These are phyloP conservation scores for Porites divaricata DNA, from an alignment of 92 coral and sea anemone genomes.

Conservation along the genomic window DNA sequence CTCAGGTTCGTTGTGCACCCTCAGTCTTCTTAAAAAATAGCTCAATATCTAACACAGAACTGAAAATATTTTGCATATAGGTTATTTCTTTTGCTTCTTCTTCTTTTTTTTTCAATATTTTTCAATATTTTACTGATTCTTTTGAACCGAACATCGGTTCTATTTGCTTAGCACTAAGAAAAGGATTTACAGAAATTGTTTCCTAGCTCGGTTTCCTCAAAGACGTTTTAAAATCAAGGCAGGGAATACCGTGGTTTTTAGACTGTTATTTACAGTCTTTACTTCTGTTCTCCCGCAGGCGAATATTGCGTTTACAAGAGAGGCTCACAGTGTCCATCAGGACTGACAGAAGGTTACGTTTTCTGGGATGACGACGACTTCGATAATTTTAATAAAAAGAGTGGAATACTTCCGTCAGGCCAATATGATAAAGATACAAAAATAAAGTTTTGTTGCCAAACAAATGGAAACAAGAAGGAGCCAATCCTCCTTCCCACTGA, in stretches of 20 bases:
- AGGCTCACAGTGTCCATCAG: constrained; percentile 10
- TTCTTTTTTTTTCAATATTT: no score
- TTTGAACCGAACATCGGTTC: no score
- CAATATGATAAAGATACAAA: constrained; percentile 1
- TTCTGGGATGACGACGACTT: constrained; percentile 52
- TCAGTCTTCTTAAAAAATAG: no score
- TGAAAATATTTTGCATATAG: no score
- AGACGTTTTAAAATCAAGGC: no score
- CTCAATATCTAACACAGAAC: no score
- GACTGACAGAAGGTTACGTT: constrained; percentile 21
- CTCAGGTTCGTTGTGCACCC: neutral
- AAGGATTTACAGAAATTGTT: neutral
- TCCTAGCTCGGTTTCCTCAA: neutral
- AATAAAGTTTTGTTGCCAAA: constrained; percentile 47
- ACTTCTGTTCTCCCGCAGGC: neutral
- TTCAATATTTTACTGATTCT: no score
- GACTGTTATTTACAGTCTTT: no score
- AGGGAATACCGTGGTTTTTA: neutral
- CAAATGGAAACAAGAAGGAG: constrained; percentile 32
- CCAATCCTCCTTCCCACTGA: constrained; percentile 48
- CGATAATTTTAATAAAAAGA: neutral
- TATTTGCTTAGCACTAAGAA: no score
- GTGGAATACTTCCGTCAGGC: constrained; percentile 55
- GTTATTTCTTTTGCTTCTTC: no score
- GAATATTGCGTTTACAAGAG: constrained; percentile 52